phyloP scores from a whole-genome alignment of 1,140 invertebrate genomes.

The Tachypleus tridentatus region DNA sequence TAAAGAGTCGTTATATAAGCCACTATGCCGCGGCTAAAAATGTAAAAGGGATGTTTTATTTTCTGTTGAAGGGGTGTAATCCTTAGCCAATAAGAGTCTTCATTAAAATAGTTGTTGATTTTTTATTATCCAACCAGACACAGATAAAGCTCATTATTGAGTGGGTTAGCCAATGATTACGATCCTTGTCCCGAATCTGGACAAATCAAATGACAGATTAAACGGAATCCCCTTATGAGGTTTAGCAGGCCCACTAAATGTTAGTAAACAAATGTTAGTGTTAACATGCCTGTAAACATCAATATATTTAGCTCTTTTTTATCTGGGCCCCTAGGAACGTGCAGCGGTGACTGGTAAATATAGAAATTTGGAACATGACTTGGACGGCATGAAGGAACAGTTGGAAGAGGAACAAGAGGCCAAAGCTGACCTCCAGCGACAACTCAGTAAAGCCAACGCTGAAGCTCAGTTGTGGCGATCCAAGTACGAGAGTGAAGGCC shows the following conservation, averaged over 20 bases:
- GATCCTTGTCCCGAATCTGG: not conserved
- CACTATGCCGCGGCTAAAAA: too few species aligned
- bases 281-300: not conserved
- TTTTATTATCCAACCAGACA: too few species aligned
- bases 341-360: slow-evolving; percentile 87
- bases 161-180: not conserved
- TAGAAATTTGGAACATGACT: slow-evolving; percentile 94
- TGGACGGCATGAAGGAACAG: slow-evolving; percentile 94
- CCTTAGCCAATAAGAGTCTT: too few species aligned
- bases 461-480: slow-evolving; percentile 90
- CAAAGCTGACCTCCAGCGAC: slow-evolving; percentile 79
- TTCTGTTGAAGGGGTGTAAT: too few species aligned
- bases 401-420: slow-evolving; percentile 90
- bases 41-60: too few species aligned
- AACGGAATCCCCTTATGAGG: not conserved
- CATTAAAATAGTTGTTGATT: too few species aligned
- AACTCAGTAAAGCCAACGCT: slow-evolving; percentile 93
- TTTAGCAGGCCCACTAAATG: slow-evolving; percentile 2
- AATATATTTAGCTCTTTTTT: not conserved
- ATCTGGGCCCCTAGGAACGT: slow-evolving; percentile 46
- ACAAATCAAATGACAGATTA: not conserved
- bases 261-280: not conserved
- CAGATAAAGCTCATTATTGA: too few species aligned
- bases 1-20: too few species aligned
- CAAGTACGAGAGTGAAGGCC: slow-evolving; percentile 94